Evolutionary conservation across 2,797 vertebrate genomes (phyloP).

Genomic region (Anguilla obscura): DNA sequence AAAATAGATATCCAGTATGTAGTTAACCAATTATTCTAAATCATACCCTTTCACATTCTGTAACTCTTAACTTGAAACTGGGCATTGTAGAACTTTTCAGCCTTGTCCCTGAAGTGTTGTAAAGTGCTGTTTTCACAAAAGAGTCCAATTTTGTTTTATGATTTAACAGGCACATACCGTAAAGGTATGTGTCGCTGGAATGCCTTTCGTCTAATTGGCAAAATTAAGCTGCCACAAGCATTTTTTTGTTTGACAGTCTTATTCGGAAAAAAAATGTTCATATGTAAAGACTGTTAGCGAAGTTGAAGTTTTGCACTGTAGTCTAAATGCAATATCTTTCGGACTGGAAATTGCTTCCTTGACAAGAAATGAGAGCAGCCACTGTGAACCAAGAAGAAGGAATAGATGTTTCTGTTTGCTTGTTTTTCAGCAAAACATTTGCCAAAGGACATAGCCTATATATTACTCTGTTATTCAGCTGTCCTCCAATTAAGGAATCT

Average conservation of each 20-base stretch:
- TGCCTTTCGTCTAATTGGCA: background rate
- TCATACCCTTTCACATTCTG: background rate
- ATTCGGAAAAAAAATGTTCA: background rate
- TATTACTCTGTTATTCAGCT: background rate
- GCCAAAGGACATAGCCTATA: background rate
- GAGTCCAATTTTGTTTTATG: background rate
- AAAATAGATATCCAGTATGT: background rate
- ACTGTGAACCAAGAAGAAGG: background rate
- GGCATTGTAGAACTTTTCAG: background rate
- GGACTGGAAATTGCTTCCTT: background rate
- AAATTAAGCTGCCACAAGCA: background rate
- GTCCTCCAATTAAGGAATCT: background rate
- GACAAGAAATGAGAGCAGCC: constrained; percentile 1
- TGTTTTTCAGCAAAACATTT: constrained; percentile 3
- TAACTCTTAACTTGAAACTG: background rate
- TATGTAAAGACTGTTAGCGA: background rate
- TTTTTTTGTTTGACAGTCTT: background rate
- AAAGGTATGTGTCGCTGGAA: background rate
- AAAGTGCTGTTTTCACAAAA: background rate
- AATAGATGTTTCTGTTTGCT: background rate
- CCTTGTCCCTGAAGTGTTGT: background rate
- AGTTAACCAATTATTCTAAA: background rate
- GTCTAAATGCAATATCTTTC: background rate
- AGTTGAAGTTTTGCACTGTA: background rate
- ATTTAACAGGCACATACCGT: background rate